Evolutionary conservation across 2,113 vertebrate species (phyloP).

Genomic region (Eurystomus gularis): DNA sequence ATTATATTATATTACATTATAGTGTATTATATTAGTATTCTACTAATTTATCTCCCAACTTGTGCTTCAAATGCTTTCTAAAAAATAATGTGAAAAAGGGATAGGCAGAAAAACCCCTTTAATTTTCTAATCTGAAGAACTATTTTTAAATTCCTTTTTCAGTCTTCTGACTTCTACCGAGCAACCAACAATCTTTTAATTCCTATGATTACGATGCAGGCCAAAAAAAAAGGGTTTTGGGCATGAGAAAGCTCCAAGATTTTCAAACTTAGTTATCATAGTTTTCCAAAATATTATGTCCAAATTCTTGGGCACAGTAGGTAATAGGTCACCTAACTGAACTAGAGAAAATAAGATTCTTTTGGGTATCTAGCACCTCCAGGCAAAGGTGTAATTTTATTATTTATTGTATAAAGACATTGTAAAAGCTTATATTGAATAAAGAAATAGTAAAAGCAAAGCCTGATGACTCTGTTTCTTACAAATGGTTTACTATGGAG

Average conservation of each 20-base stretch:
- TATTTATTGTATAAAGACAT: not conserved
- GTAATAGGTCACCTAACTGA: not conserved
- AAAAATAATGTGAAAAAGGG: not conserved
- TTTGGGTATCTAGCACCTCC: not conserved
- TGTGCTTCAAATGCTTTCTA: not conserved
- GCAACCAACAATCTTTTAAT: not conserved
- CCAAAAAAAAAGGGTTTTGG: not conserved
- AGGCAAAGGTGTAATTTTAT: not conserved
- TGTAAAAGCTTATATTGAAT: not conserved
- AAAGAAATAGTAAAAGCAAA: not conserved
- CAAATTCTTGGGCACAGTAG: not conserved
- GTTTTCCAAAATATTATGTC: not conserved
- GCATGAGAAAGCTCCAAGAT: not conserved
- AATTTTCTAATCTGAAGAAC: not conserved
- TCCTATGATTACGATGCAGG: not conserved
- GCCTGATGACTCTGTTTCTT: not conserved
- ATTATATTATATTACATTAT: no score
- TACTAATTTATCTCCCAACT: not conserved
- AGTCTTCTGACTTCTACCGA: not conserved
- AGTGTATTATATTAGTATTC: not conserved
- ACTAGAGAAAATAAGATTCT: not conserved
- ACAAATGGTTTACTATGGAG: not conserved
- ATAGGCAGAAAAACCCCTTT: accelerated
- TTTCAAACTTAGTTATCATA: accelerated
- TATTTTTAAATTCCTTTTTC: not conserved